Percentiles rank a stretch among this genome's conserved stretches.
These are phyloP conservation scores for Pelodiscus sinensis DNA, from an alignment of 2,113 vertebrate species.

Conservation along the genomic window DNA sequence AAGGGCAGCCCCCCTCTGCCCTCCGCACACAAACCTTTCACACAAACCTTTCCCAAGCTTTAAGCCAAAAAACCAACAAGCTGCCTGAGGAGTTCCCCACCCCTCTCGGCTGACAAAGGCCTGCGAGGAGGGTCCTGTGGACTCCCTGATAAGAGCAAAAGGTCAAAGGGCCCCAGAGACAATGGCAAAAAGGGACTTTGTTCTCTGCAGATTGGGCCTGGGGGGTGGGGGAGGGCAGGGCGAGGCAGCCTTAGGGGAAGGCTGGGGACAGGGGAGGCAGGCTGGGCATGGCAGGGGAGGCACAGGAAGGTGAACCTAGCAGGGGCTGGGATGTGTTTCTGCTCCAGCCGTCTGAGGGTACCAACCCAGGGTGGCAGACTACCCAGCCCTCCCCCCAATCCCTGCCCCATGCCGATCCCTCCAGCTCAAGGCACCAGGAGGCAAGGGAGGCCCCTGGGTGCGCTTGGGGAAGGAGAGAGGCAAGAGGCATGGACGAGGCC, in stretches of 20 bases:
- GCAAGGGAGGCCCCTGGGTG: too few species aligned
- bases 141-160: slow-evolving; percentile 18
- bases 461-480: too few species aligned
- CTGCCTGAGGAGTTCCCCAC: neutral
- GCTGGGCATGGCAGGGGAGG: too few species aligned
- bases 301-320: neutral
- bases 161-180: neutral
- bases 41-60: neutral
- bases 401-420: neutral
- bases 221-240: neutral
- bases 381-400: neutral
- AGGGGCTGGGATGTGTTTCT: neutral
- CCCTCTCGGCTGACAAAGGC: neutral
- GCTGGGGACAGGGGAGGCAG: too few species aligned
- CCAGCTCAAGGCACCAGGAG: neutral
- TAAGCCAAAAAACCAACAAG: neutral
- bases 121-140: neutral
- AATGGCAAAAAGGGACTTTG: slow-evolving; percentile 8
- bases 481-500: neutral
- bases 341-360: too few species aligned
- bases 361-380: too few species aligned
- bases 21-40: neutral
- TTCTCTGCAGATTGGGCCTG: neutral
- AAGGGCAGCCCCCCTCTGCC: neutral
- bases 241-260: neutral